These are phyloP conservation scores for Galerucella calmariensis DNA, from an alignment of 2,888 invertebrate genomes.

Conservation along the genomic window DNA sequence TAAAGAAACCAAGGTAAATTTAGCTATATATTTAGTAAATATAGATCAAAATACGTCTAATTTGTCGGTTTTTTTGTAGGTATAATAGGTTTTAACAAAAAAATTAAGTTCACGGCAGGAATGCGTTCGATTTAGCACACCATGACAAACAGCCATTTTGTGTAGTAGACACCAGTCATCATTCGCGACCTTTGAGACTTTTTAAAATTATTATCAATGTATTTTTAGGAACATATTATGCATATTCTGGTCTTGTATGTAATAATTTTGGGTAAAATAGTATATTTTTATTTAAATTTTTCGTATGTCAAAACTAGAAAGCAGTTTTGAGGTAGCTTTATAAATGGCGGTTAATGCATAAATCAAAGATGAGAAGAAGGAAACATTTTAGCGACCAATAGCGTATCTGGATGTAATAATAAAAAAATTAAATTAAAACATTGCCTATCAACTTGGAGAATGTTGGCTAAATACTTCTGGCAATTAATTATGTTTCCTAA, in stretches of 20 bases:
- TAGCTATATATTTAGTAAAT: slow-evolving; percentile 42
- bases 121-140: slow-evolving; percentile 49
- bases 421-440: background rate
- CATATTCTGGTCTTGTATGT: background rate
- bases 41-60: slow-evolving; percentile 27
- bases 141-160: slow-evolving; percentile 55
- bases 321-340: slow-evolving; percentile 5
- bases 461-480: too few species aligned
- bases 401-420: background rate
- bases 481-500: background rate
- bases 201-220: background rate
- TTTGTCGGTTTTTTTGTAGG: slow-evolving; percentile 36
- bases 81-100: slow-evolving; percentile 47
- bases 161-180: slow-evolving; percentile 33
- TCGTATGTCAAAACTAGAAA: slow-evolving; percentile 12
- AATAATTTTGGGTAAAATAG: background rate
- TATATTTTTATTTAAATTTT: slow-evolving; percentile 6
- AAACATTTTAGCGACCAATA: background rate
- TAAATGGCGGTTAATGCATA: slow-evolving; percentile 3
- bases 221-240: background rate
- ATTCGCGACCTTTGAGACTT: slow-evolving; percentile 1
- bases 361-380: background rate
- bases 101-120: slow-evolving; percentile 45
- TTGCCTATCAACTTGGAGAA: background rate
- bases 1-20: slow-evolving; percentile 51